Base-by-base conservation (phyloP, 2,888 invertebrate genomes). In the Dolichopus griseipennis region DNA sequence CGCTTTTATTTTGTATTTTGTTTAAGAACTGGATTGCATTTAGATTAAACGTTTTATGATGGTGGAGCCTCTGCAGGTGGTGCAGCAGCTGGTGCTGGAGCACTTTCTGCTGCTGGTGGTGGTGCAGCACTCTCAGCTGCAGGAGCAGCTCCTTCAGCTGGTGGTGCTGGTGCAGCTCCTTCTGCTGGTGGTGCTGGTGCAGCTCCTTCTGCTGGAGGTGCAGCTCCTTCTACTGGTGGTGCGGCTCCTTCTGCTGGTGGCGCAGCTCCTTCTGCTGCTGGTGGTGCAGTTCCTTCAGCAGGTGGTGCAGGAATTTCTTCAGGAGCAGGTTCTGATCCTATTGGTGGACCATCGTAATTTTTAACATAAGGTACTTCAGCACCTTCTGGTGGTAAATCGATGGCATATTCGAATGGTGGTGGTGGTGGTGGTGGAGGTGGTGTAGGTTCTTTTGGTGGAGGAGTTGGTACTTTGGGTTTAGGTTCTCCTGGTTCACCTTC, bases 301-400 rank as follows among this genome's bases (percentile, higher is more conserved):
- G 79, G 74, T 73, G 79, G 76, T 72, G 78, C 78, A 12, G 78
- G 77, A 12, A 74, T 77, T 12, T 73, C 78, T 21, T 71, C 72
- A 68, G 78, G 68, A 61, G 71, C 69, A 37, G 70, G 78, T 72
- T 80, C 80, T 20, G 78, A 76, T 65, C 76, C 77, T 66, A 79
- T 78, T 77, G 61, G 71, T 68, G 22, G 74, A 73, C 1, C 74
- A 67, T 79, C 81, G 72, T 79, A 81, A 73, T 82, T 82, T 75
- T 79, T 81, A 61, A 82, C 82, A 71, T 75, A 82, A 65, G 82
- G 82, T 66, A 82, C 82, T 72, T 82, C 81, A 73, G 82, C 82
- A 71, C 80, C 82, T 74, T 82, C 82, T 77, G 81, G 81, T 67
- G 82, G 82, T 73, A 82, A 75, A 72, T 82, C 81, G 72, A 80